These are phyloP conservation scores for Chauna torquata DNA, from an alignment of 2,113 vertebrate species.

Conservation along the genomic window DNA sequence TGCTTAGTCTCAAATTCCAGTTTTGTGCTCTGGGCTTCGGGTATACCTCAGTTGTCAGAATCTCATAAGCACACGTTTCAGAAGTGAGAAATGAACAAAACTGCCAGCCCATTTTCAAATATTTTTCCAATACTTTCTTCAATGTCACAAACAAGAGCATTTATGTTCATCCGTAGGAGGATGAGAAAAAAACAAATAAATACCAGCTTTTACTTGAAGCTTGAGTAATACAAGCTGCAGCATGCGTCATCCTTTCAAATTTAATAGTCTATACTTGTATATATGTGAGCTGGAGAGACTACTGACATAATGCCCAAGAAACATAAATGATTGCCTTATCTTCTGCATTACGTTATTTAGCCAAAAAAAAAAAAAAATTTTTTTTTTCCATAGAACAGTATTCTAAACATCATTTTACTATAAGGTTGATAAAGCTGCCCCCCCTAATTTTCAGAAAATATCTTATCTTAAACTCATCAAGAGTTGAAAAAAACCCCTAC, in stretches of 20 bases:
- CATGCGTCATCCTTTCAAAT: background rate
- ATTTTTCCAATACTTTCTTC: background rate
- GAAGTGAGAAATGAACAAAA: background rate
- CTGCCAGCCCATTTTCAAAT: background rate
- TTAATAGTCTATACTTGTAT: background rate
- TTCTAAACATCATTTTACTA: background rate
- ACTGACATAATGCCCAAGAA: background rate
- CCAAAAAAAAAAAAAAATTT: background rate
- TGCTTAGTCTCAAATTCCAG: background rate
- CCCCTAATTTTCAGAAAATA: background rate
- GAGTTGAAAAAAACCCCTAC: background rate
- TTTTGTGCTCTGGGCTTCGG: background rate
- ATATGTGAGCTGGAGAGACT: background rate
- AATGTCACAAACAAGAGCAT: background rate
- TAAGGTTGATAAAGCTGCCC: background rate
- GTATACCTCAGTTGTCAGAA: background rate
- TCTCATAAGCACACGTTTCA: background rate
- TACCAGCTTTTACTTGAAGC: background rate
- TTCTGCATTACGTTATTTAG: background rate
- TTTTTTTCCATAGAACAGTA: background rate
- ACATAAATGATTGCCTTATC: background rate
- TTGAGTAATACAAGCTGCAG: background rate
- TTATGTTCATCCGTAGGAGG: background rate
- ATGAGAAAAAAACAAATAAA: background rate
- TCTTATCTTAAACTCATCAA: background rate